These are phyloP conservation scores for Dolichotis patagonum DNA, from an alignment of 2,113 vertebrate species.

Conservation along the genomic window DNA sequence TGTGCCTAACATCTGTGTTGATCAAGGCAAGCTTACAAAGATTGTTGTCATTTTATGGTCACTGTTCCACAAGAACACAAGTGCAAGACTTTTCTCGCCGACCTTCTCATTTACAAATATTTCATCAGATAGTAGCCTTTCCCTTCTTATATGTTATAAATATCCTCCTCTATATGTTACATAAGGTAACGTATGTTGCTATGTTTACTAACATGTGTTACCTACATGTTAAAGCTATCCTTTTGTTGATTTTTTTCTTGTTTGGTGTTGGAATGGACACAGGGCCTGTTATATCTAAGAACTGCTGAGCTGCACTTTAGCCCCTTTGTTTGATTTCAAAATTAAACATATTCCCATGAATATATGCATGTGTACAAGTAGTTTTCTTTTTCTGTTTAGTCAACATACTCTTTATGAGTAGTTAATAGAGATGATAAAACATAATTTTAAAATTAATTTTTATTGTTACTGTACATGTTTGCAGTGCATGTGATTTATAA, in stretches of 20 bases:
- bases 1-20: not conserved
- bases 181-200: not conserved
- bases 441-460: not conserved
- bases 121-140: not conserved
- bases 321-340: not conserved
- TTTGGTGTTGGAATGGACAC: not conserved
- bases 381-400: not conserved
- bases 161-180: not conserved
- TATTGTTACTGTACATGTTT: no score
- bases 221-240: not conserved
- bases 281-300: not conserved
- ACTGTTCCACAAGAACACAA: not conserved
- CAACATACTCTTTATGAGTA: not conserved
- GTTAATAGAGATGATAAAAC: not conserved
- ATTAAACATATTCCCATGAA: not conserved
- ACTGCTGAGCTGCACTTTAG: not conserved
- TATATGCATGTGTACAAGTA: not conserved
- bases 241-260: not conserved
- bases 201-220: not conserved
- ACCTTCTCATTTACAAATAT: slow-evolving; percentile 11
- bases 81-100: not conserved
- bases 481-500: no score
- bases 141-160: not conserved
- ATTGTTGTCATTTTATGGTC: not conserved
- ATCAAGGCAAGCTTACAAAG: not conserved